phyloP scores from a whole-genome alignment of 1,140 invertebrate species.

The Nasonia giraulti region DNA sequence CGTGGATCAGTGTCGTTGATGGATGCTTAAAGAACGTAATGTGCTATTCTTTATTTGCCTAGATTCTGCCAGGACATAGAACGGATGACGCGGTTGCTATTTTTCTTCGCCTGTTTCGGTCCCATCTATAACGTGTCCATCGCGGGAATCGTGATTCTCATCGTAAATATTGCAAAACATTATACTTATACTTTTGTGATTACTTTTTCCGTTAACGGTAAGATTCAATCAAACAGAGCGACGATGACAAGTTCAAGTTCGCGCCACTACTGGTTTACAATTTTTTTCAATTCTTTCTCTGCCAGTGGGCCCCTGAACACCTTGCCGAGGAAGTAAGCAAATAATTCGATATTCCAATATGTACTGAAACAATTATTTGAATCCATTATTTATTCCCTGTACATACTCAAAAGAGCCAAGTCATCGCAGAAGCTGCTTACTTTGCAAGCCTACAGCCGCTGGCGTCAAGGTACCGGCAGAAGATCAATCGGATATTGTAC shows the following conservation, averaged over 20 bases:
- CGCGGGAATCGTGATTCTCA: background rate
- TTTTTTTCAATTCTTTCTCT: constrained; percentile 19
- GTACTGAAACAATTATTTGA: too few relatives aligned
- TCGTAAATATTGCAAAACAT: constrained; percentile 2
- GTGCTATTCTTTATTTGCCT: too few relatives aligned
- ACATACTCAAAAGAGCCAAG: background rate
- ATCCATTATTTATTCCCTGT: background rate
- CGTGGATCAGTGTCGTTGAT: background rate
- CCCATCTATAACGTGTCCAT: constrained; percentile 2
- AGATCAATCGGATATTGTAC: background rate
- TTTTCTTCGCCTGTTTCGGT: background rate
- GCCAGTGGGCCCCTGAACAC: background rate
- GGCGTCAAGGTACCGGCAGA: background rate
- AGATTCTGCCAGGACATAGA: constrained; percentile 31
- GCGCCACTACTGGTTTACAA: background rate
- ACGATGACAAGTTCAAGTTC: background rate
- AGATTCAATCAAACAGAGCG: background rate
- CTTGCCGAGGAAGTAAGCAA: too few relatives aligned
- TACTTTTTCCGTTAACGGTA: background rate
- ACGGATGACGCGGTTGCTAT: background rate
- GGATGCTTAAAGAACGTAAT: background rate
- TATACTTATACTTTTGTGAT: background rate
- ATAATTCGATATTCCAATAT: too few relatives aligned
- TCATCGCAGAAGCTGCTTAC: constrained; percentile 9
- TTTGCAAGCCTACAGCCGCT: background rate